Evolutionary conservation across 2,113 vertebrate species (phyloP).

Genomic region (Rhipidura dahli): DNA sequence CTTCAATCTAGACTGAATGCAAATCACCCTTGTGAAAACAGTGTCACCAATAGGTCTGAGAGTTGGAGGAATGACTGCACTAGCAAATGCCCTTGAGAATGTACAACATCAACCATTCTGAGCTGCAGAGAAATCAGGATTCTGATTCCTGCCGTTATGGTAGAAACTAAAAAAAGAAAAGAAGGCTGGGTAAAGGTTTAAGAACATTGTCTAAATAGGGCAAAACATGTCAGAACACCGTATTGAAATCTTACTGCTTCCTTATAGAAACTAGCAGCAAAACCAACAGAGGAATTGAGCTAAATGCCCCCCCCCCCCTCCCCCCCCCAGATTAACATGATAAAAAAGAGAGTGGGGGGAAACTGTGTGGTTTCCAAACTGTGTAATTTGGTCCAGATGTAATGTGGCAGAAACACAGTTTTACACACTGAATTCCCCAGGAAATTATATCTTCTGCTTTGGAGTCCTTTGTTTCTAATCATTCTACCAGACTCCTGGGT

Average conservation of each 20-base stretch:
- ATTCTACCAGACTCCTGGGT: neutral
- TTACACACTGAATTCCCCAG: neutral
- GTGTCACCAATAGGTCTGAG: neutral
- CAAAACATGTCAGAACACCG: neutral
- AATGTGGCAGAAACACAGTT: neutral
- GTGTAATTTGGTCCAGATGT: neutral
- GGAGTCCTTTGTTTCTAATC: neutral
- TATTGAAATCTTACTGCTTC: neutral
- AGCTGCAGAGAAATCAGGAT: neutral
- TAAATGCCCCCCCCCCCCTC: neutral
- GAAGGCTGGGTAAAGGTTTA: neutral
- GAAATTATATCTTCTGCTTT: neutral
- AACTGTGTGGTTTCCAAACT: neutral
- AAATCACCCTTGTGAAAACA: constrained; percentile 50
- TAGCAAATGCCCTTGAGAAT: neutral
- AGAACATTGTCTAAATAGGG: neutral
- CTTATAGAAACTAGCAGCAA: neutral
- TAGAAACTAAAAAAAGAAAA: neutral
- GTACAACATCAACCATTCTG: neutral
- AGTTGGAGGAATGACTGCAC: constrained; percentile 10
- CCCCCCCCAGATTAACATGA: neutral
- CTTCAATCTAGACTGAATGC: constrained; percentile 10
- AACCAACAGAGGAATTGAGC: neutral
- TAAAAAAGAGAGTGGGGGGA: neutral
- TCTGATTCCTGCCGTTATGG: neutral